These are phyloP conservation scores for Nyleta sp. DNA, from an alignment of 2,888 invertebrate genomes.

Conservation along the genomic window DNA sequence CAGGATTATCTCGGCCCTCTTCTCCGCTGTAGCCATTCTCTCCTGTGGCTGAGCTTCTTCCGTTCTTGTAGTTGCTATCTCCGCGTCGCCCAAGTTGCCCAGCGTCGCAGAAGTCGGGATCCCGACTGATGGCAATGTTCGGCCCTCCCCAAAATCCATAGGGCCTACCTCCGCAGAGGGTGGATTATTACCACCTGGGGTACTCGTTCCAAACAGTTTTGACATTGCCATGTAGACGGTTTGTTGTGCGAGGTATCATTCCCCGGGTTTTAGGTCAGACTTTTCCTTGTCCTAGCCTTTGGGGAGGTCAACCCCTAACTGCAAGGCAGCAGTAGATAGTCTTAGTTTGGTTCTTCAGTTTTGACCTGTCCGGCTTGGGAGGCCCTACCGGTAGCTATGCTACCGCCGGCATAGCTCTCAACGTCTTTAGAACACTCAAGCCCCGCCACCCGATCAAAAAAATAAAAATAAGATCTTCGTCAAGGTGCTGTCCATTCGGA, in stretches of 20 bases:
- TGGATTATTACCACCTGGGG: not conserved
- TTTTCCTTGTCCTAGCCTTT: conserved; percentile 19
- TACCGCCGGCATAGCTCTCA: conserved; percentile 7
- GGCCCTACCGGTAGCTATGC: conserved; percentile 17
- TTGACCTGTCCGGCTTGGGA: conserved; percentile 16
- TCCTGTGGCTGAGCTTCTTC: no score
- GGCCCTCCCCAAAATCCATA: no score
- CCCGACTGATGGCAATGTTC: no score
- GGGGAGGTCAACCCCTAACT: conserved; percentile 16
- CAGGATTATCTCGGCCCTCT: no score
- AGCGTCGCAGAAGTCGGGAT: no score
- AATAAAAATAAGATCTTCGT: not conserved
- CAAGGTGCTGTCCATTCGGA: not conserved
- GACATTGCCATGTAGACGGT: not conserved
- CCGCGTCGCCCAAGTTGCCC: no score
- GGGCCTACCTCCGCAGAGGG: no score
- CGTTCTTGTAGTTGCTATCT: no score
- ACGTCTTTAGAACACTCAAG: not conserved
- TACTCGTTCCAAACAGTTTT: not conserved
- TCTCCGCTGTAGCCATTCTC: no score
- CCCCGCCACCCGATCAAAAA: not conserved
- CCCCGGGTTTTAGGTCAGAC: conserved; percentile 22
- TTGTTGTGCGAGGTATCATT: conserved; percentile 7
- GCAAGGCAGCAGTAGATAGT: conserved; percentile 7
- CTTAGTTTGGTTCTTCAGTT: conserved; percentile 6